A percentile compares a stretch with the other conserved stretches of the same genome.
Evolutionary conservation across 2,797 vertebrate species (phyloP).

Genomic region (Telmatherina bonti): DNA sequence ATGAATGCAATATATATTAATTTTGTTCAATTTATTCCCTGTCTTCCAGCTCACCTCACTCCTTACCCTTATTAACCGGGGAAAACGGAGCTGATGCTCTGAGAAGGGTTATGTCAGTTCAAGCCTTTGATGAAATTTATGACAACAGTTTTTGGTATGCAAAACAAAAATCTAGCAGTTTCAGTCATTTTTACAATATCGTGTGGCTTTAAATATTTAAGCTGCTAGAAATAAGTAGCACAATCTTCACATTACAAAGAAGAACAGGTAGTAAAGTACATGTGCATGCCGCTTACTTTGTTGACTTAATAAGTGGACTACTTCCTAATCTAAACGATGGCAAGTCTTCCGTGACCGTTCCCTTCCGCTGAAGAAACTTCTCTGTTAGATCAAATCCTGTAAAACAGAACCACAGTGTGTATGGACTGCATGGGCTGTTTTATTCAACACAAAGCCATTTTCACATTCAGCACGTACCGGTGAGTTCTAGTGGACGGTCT

Average conservation of each 20-base stretch:
- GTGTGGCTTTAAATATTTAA: conserved; percentile 4
- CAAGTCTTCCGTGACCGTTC: conserved; percentile 86
- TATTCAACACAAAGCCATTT: neutral
- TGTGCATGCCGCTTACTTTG: conserved; percentile 85
- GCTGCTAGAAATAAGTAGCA: conserved; percentile 6
- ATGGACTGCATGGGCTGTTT: too few species aligned
- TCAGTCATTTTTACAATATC: neutral
- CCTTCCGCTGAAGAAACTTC: conserved; percentile 90
- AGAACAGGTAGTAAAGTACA: neutral
- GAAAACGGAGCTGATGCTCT: conserved; percentile 69
- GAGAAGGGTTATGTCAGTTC: conserved; percentile 57
- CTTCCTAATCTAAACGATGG: conserved; percentile 91
- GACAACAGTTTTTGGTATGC: conserved; percentile 32
- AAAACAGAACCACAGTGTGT: conserved; percentile 29
- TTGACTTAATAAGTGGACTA: conserved; percentile 89
- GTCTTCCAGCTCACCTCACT: conserved; percentile 69
- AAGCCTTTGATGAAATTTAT: conserved; percentile 56
- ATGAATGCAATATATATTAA: conserved; percentile 75
- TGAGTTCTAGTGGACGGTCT: conserved; percentile 80
- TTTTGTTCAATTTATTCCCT: conserved; percentile 72
- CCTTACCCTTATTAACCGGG: conserved; percentile 77
- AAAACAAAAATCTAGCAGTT: neutral
- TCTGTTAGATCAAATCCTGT: conserved; percentile 94
- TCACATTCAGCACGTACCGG: conserved; percentile 81
- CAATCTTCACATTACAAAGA: neutral